phyloP scores from a whole-genome alignment of 2,888 invertebrate genomes.

The Gymnosoma rotundatum region DNA sequence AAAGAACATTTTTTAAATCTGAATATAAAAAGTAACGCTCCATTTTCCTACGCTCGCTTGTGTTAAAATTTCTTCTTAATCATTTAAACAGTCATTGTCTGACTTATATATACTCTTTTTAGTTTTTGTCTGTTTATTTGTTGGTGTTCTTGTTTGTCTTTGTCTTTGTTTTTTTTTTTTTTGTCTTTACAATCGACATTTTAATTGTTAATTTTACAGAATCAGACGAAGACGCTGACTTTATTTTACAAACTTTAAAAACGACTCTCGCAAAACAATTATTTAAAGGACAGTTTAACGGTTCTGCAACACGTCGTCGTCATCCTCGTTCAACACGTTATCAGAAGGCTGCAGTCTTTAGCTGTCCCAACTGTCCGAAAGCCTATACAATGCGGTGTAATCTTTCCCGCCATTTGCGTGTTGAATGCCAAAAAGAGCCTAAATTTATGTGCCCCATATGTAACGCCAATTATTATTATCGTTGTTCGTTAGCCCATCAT shows the following conservation, averaged over 20 bases:
- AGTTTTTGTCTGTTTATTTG: slow-evolving; percentile 49
- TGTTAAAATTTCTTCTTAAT: slow-evolving; percentile 34
- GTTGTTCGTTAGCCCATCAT: slow-evolving; percentile 72
- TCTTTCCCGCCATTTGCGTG: slow-evolving; percentile 81
- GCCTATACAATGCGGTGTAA: slow-evolving; percentile 79
- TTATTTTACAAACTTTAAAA: slow-evolving; percentile 27
- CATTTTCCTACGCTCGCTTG: slow-evolving; percentile 60
- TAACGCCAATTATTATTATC: slow-evolving; percentile 76
- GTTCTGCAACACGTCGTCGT: not conserved
- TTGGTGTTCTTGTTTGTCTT: not conserved
- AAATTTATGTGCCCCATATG: slow-evolving; percentile 82
- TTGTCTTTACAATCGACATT: slow-evolving; percentile 5
- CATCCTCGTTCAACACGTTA: slow-evolving; percentile 20
- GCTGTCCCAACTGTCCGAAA: slow-evolving; percentile 60
- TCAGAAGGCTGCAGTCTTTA: slow-evolving; percentile 34
- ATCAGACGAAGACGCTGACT: slow-evolving; percentile 9
- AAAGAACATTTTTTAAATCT: not conserved
- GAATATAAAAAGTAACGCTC: slow-evolving; percentile 48
- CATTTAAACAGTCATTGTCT: not conserved
- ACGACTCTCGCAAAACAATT: slow-evolving; percentile 10
- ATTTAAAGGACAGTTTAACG: not conserved
- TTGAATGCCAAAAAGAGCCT: slow-evolving; percentile 83
- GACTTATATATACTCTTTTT: slow-evolving; percentile 65
- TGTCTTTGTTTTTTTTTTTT: slow-evolving; percentile 10
- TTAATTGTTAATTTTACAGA: slow-evolving; percentile 41